Base-by-base conservation (phyloP, 1,140 invertebrate species). In the Drosophila lini region DNA sequence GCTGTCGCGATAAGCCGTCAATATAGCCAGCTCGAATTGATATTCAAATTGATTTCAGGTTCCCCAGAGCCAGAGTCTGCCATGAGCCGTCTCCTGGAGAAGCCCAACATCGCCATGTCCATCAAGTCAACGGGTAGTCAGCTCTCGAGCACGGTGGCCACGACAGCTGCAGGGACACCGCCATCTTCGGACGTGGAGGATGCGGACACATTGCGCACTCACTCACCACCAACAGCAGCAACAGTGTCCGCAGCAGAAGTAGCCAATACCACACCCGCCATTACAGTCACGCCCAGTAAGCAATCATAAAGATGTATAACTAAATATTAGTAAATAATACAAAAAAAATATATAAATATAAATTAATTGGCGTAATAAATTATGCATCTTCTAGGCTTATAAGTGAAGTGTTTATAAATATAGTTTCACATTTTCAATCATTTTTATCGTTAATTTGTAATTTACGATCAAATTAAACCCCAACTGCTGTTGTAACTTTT, bases 81-180 rank as follows among this genome's bases (percentile, higher is more conserved):
- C 77, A 92, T 92, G 91, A 91, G 91, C 88, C 90, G 84, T 81
- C 88, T 92, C 77, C 68, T 92, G 67, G 91, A 92, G 71, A 91
- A 91, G 78, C 88, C 86, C 58, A 91, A 91, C 78, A 91, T 92
- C 70, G 78, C 88, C 81, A 90, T 92, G 91, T 86, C 91, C 73
- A 89, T 92, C 53, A 85, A 82, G 71, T 67, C 85, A 45, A 79
- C 84, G 81, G 81, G 80, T 75, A 90, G 81, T 84, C 86, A 91
- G 78, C 83, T 91, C 65, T 73, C 90, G 40, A 80, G 62, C 69
- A 70, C 82, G 65, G 78, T 79, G 15, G 41, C 64, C 34, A 47
- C 78, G 7, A 34, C 65, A 25, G 44, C 65, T 15, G 19, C 52
- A 53, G 52, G 52, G 19, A 32, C 77, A 38, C 25, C 56, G 16